Conservation (phyloP, 2,888 invertebrate species). For the Hydraecia micacea region DNA sequence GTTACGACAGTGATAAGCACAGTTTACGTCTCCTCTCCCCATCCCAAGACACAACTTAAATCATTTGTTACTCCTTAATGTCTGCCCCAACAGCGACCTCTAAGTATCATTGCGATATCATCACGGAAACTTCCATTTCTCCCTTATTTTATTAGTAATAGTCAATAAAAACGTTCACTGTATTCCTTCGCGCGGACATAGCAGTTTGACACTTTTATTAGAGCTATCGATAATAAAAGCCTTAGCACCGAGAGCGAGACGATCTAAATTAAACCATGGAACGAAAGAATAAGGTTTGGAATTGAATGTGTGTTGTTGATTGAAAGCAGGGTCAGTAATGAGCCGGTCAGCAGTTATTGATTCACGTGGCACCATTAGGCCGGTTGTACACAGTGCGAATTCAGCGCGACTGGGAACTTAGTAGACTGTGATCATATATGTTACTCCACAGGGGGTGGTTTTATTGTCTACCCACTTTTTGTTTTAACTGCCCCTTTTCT, state of each 20-base stretch:
- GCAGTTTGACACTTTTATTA: conserved; percentile 83
- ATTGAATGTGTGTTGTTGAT: conserved; percentile 74
- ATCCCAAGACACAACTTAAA: conserved; percentile 57
- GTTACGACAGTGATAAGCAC: conserved; percentile 49
- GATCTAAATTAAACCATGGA: conserved; percentile 57
- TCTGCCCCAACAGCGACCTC: conserved; percentile 53
- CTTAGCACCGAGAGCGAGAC: conserved; percentile 62
- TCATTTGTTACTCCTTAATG: conserved; percentile 65
- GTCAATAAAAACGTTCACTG: conserved; percentile 82
- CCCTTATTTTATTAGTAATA: conserved; percentile 81
- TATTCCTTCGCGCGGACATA: conserved; percentile 80
- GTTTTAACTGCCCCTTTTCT: conserved; percentile 59
- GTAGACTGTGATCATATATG: conserved; percentile 67
- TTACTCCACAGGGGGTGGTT: conserved; percentile 60
- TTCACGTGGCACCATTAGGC: conserved; percentile 84
- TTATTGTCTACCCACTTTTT: conserved; percentile 62
- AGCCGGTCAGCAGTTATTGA: conserved; percentile 89
- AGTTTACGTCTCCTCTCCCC: conserved; percentile 35
- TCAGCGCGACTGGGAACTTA: conserved; percentile 69
- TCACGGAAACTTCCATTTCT: conserved; percentile 68
- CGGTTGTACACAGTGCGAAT: conserved; percentile 71
- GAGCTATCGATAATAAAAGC: conserved; percentile 77
- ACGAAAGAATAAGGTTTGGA: conserved; percentile 62
- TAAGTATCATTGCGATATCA: conserved; percentile 67
- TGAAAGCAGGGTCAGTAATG: conserved; percentile 86